Evolutionary conservation across 2,888 invertebrate species (phyloP).

Genomic region (Eristalis pertinax): DNA sequence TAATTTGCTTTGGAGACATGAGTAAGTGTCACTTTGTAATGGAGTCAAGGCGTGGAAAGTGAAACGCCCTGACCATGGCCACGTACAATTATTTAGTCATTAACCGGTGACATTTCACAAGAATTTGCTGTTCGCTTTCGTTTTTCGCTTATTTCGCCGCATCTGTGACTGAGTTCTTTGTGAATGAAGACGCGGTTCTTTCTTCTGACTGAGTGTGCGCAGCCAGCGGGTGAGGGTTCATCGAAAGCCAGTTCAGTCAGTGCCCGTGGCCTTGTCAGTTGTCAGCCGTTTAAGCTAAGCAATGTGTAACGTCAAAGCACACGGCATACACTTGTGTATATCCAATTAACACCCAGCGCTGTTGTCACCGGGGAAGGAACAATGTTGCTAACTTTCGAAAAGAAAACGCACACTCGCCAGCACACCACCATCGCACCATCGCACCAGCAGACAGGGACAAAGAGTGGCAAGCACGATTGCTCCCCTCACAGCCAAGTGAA

Average conservation of each 20-base stretch:
- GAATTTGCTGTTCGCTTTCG: background rate
- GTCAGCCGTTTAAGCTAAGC: background rate
- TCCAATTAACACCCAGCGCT: conserved; percentile 46
- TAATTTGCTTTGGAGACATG: background rate
- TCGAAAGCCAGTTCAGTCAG: background rate
- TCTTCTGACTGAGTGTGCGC: too few relatives aligned
- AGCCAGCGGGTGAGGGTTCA: too few relatives aligned
- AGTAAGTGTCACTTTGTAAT: conserved; percentile 20
- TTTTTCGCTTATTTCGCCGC: background rate
- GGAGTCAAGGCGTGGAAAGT: conserved; percentile 2
- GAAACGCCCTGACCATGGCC: background rate
- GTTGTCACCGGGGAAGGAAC: conserved; percentile 15
- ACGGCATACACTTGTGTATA: background rate
- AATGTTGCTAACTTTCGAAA: conserved; percentile 51
- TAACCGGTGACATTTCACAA: background rate
- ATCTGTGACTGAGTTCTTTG: too few relatives aligned
- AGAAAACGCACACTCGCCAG: conserved; percentile 11
- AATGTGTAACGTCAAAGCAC: background rate
- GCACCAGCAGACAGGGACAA: too few relatives aligned
- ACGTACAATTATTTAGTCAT: background rate
- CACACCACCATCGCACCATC: background rate
- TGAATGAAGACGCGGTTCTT: too few relatives aligned
- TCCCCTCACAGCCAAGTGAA: background rate
- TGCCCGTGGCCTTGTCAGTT: background rate
- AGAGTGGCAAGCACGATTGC: too few relatives aligned